A percentile compares a stretch with the other conserved stretches of the same genome.
phyloP scores from a whole-genome alignment of 1,140 invertebrate genomes.

The Sinella curviseta region DNA sequence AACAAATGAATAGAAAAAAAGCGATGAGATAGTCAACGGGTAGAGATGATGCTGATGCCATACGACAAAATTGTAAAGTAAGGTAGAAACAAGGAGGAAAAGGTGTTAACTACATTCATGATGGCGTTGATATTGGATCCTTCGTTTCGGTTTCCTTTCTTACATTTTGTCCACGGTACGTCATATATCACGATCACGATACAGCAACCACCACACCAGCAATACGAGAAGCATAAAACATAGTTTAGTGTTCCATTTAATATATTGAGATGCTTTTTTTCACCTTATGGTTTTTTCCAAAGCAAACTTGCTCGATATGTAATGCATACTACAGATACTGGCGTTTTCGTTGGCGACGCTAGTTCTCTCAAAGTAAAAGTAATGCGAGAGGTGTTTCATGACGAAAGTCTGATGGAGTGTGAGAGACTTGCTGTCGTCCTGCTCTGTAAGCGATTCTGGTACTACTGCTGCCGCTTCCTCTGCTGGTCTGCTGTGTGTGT shows the following conservation, averaged over 20 bases:
- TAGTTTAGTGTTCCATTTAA: neutral
- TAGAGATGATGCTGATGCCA: too few species aligned
- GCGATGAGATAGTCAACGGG: too few species aligned
- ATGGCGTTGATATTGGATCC: too few species aligned
- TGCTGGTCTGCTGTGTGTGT: too few species aligned
- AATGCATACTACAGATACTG: neutral
- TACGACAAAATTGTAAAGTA: too few species aligned
- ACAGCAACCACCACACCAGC: neutral
- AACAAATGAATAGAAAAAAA: too few species aligned
- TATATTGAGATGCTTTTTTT: neutral
- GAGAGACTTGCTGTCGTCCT: neutral
- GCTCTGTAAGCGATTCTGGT: neutral
- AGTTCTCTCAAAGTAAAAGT: neutral
- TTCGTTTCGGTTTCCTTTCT: neutral
- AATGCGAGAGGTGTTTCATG: neutral
- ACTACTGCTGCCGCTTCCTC: neutral
- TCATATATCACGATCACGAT: neutral
- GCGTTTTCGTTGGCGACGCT: neutral
- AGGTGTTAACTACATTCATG: neutral
- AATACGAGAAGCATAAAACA: neutral
- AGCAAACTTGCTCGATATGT: neutral
- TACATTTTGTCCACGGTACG: too few species aligned
- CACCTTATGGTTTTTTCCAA: neutral
- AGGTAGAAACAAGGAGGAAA: too few species aligned
- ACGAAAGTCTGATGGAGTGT: conserved; percentile 10